Evolutionary conservation across 2,888 invertebrate species (phyloP), one percentile per base, ranked within the genome.

Genomic region (Amblyjoppa fuscipennis): DNA sequence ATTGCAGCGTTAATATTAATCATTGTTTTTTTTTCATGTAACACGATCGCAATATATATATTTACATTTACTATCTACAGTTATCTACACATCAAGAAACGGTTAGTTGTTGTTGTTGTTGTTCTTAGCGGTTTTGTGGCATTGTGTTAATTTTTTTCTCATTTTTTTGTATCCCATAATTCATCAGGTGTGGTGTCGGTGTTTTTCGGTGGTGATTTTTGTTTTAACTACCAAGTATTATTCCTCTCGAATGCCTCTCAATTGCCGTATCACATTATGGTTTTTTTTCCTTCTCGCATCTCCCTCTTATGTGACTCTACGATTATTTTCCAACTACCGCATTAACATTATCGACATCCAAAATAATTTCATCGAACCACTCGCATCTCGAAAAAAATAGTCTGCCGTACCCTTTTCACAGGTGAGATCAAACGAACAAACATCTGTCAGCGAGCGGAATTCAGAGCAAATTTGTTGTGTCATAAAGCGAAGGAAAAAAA

Each of bases 61-160:
- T 93, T 92, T 93, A 93, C 93, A 93, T 92, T 91, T 88, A 93
- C 92, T 94, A 94, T 94, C 94, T 94, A 94, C 94, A 94, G 80
- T 91, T 94, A 94, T 94, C 94, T 94, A 94, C 94, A 94, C 94
- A 94, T 93, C 92, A 92, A 94, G 93, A 93, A 94, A 93, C 92
- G 91, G 91, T 94, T 93, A 93, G 91, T 90, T 89, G 87, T 87
- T 84, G 85, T 84, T 73, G 73, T 79, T 73, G 73, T 79, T 71
- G 59, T 84, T 82, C 89, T 90, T 91, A 89, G 90, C 89, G 87
- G 59, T 90, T 89, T 89, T 81, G 89, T 87, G 83, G 76, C 78
- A 82, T 88, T 75, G 71, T 68, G 75, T 83, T 85, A 87, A 81
- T 88, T 87, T 87, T 83, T 87, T 83, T 87, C 82, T 87, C 74